These are phyloP conservation scores for Genyomyrus donnyi DNA, from an alignment of 2,113 vertebrate genomes.

Conservation along the genomic window DNA sequence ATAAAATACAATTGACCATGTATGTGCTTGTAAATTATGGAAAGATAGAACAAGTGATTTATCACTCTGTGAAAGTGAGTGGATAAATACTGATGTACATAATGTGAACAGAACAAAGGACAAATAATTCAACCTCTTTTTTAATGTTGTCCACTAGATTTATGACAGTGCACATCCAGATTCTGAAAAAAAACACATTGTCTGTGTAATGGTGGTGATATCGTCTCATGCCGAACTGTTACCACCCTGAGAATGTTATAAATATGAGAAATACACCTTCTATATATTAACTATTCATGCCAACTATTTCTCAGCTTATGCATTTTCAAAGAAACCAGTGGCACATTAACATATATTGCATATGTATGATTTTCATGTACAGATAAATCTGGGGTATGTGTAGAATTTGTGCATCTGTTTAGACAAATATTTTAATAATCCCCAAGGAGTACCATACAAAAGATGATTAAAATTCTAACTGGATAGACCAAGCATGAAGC, in stretches of 20 bases:
- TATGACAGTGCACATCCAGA: neutral
- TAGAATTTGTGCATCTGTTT: neutral
- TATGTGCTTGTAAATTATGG: neutral
- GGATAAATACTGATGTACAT: neutral
- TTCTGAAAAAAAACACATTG: neutral
- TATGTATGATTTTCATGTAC: constrained; percentile 4
- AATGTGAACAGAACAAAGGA: neutral
- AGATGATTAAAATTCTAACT: neutral
- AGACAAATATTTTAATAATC: neutral
- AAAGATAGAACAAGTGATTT: neutral
- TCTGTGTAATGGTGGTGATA: neutral
- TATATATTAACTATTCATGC: neutral
- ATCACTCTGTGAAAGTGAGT: neutral
- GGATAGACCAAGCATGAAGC: neutral
- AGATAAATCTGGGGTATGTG: neutral
- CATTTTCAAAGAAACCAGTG: neutral
- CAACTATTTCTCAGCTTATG: neutral
- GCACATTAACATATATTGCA: neutral
- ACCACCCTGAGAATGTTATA: neutral
- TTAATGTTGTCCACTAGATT: neutral
- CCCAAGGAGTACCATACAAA: neutral
- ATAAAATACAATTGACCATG: neutral
- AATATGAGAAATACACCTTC: neutral
- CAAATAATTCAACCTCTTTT: neutral
- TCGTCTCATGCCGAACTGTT: neutral